phyloP scores from a whole-genome alignment of 2,888 invertebrate genomes.

The Lydus trimaculatus region DNA sequence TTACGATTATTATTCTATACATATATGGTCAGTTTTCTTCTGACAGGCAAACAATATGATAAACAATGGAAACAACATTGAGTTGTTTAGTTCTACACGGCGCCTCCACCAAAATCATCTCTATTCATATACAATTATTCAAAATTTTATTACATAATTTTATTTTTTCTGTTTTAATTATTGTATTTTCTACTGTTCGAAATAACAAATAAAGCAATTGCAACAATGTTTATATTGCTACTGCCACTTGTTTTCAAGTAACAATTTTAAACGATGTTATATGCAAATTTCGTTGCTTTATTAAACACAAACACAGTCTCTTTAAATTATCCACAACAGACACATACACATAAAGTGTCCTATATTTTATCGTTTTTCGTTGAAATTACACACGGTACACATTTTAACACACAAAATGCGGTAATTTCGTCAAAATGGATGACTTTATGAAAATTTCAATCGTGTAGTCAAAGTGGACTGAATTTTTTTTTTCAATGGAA shows the following conservation, averaged over 20 bases:
- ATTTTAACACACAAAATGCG: neutral
- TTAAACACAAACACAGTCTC: neutral
- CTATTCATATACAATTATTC: too few species aligned
- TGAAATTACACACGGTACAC: neutral
- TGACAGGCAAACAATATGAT: neutral
- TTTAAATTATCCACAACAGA: neutral
- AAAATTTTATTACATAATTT: too few species aligned
- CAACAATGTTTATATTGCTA: neutral
- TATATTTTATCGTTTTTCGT: neutral
- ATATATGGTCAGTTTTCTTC: slow-evolving; percentile 3
- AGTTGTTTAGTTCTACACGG: neutral
- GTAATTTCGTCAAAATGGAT: neutral
- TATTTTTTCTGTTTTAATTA: neutral
- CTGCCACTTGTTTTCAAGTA: neutral
- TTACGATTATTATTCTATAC: neutral
- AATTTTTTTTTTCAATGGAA: neutral
- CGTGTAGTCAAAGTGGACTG: neutral
- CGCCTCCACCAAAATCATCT: neutral
- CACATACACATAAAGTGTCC: neutral
- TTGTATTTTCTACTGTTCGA: neutral
- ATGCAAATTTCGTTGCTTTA: slow-evolving; percentile 6
- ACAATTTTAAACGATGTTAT: neutral
- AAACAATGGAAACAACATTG: neutral
- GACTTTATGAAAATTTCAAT: neutral
- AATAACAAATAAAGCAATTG: neutral